Evolutionary conservation across 2,113 vertebrate genomes (phyloP).

Genomic region (Progne subis): DNA sequence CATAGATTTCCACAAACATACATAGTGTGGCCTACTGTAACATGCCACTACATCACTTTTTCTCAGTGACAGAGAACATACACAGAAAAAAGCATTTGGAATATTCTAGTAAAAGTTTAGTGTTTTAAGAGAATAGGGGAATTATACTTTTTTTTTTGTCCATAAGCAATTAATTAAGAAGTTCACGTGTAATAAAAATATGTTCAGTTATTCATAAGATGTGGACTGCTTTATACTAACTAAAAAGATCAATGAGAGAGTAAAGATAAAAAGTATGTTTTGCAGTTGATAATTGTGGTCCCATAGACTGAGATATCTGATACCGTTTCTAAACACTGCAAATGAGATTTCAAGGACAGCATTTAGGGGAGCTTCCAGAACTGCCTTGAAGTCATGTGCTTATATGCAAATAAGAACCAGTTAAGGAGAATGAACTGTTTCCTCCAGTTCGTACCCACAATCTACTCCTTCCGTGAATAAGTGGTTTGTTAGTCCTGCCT

Average conservation of each 20-base stretch:
- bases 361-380: neutral
- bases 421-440: neutral
- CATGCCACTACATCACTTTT: neutral
- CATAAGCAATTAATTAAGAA: neutral
- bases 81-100: neutral
- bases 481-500: neutral
- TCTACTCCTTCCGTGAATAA: neutral
- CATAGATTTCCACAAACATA: neutral
- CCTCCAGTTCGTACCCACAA: neutral
- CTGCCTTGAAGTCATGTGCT: neutral
- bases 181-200: neutral
- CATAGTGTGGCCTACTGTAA: accelerated
- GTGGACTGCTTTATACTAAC: neutral
- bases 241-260: neutral
- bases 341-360: neutral
- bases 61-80: neutral
- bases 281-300: neutral
- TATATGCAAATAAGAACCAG: neutral
- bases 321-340: neutral
- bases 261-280: neutral
- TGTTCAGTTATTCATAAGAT: neutral
- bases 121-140: neutral
- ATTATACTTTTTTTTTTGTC: neutral
- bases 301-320: neutral
- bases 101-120: neutral